These are phyloP conservation scores for Brachymystax lenok DNA, from an alignment of 2,797 vertebrate species.

Conservation along the genomic window DNA sequence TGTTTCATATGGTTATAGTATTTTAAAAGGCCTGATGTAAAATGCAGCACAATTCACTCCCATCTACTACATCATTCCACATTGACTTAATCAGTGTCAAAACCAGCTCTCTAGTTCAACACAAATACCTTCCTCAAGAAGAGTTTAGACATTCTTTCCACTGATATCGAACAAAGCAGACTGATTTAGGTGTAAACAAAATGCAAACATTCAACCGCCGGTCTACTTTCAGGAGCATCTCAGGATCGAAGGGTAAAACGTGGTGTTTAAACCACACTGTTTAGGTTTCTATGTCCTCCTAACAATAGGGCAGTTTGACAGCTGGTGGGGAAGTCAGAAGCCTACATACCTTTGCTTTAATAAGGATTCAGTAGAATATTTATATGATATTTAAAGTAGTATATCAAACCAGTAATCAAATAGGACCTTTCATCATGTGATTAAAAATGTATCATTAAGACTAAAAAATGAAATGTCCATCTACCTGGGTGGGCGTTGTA, in stretches of 20 bases:
- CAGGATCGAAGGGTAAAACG: background rate
- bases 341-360: background rate
- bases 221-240: constrained; percentile 11
- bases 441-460: background rate
- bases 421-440: background rate
- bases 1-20: background rate
- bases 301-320: background rate
- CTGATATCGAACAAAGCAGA: constrained; percentile 23
- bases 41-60: background rate
- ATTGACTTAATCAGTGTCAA: background rate
- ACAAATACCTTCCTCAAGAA: constrained; percentile 24
- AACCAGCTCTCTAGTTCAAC: background rate
- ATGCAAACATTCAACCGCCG: constrained; percentile 2
- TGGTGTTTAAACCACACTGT: no score
- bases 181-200: constrained; percentile 39
- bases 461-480: background rate
- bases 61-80: background rate
- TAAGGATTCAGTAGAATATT: no score
- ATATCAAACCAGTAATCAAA: background rate
- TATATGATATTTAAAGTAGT: background rate
- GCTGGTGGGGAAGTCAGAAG: background rate
- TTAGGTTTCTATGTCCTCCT: no score
- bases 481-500: background rate
- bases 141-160: constrained; percentile 33
- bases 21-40: background rate